Evolutionary conservation across 2,888 invertebrate genomes (phyloP), one percentile per base, ranked within the genome.

Genomic region (Cheilosia pagana): DNA sequence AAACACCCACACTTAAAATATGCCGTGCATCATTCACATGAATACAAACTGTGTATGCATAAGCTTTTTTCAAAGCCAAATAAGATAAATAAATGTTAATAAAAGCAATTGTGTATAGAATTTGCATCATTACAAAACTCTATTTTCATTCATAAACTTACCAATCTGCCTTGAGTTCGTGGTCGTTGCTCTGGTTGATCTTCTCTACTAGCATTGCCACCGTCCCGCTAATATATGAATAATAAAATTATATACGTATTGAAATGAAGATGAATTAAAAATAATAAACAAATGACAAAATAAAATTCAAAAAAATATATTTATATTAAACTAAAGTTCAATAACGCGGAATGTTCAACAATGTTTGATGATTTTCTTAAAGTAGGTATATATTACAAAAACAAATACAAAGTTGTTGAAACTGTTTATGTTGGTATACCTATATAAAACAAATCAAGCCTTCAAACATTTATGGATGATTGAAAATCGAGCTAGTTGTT

Each of bases 361-460:
- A 81, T 74, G 45, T 89, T 91, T 91, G 91, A 92, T 91, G 91
- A 91, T 91, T 92, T 91, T 91, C 90, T 90, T 90, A 91, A 90
- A 88, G 88, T 87, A 81, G 31, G 57, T 31, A 75, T 7, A 72
- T 39, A 55, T 12, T n/a, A 16, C n/a, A 41, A 70, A 74, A 14
- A 28, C 21, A 25, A 8, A 35, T 52, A 39, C 41, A n/a, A 2
- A 16, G 16, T n/a, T 43, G 16, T 0, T 16, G n/a, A 28, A 28
- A 28, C 7, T 28, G 8, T 7, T 28, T 8, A 28, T 28, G 8
- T 8, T 8, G 7, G 2, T 28, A 28, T 2, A 8, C 28, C 28
- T n/a, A n/a, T n/a, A n/a, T n/a, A n/a, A n/a, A n/a, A 28, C 8
- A 28, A 28, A 28, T 28, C 28, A 28, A 28, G 28, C 7, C 8